Conservation (phyloP, 2,113 vertebrate genomes). For the Capra hircus region DNA sequence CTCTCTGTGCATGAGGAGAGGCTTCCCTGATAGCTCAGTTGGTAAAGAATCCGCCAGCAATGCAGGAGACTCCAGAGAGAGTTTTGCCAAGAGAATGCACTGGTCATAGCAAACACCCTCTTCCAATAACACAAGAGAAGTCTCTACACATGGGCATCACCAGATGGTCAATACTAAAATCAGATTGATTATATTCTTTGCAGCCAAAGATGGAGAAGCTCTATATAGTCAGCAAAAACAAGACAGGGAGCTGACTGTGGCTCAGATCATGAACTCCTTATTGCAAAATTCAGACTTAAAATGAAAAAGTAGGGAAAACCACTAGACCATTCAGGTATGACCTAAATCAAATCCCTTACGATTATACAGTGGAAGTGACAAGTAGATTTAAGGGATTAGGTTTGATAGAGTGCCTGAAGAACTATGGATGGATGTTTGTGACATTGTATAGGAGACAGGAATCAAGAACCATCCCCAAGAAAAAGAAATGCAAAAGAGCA, state of each 20-base stretch:
- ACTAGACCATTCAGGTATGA: not conserved
- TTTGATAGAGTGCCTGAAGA: not conserved
- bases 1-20: accelerated
- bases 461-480: not conserved
- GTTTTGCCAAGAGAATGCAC: not conserved
- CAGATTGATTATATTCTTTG: not conserved
- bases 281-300: not conserved
- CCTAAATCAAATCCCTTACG: not conserved
- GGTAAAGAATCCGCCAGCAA: not conserved
- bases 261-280: not conserved
- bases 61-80: not conserved
- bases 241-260: not conserved
- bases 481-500: not conserved
- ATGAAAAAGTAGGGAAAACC: not conserved
- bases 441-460: not conserved
- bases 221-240: not conserved
- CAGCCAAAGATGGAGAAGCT: not conserved
- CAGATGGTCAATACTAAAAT: not conserved
- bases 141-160: not conserved
- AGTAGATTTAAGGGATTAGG: not conserved
- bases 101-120: not conserved
- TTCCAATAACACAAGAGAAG: not conserved
- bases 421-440: not conserved
- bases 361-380: not conserved
- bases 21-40: not conserved